Conservation (phyloP, 2,888 invertebrate genomes). For the Piscicola geometra region DNA sequence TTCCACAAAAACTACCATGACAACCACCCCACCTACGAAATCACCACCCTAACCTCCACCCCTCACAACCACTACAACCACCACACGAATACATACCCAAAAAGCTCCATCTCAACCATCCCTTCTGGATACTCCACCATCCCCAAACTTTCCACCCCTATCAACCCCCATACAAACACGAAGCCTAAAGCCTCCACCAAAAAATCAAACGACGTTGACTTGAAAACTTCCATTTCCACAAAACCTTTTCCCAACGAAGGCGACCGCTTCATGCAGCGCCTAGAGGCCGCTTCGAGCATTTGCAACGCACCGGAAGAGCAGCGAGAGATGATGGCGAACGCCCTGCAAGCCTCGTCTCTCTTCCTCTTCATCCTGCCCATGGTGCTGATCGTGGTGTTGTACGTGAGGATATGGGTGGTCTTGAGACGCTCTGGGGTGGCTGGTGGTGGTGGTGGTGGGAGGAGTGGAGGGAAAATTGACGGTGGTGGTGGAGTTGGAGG, state of each 20-base stretch:
- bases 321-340: slow-evolving; percentile 48
- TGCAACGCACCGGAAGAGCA: slow-evolving; percentile 49
- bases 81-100: too few species aligned
- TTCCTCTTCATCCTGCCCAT: slow-evolving; percentile 75
- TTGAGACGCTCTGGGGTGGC: slow-evolving; percentile 45
- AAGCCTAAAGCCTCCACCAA: too few species aligned
- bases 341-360: slow-evolving; percentile 75
- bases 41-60: not conserved
- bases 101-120: too few species aligned
- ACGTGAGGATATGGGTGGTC: slow-evolving; percentile 57
- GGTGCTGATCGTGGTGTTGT: slow-evolving; percentile 70
- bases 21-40: not conserved
- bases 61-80: not conserved
- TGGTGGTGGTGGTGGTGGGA: not conserved
- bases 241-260: not conserved
- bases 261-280: not conserved
- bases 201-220: too few species aligned
- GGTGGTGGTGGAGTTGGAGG: too few species aligned
- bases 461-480: too few species aligned
- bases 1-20: too few species aligned
- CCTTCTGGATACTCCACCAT: not conserved
- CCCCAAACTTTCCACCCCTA: not conserved
- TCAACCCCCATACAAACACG: not conserved
- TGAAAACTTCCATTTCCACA: too few species aligned
- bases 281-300: slow-evolving; percentile 47